Percentiles rank a stretch among this genome's conserved stretches.
These are phyloP conservation scores for Ectropis crepuscularia DNA, from an alignment of 2,888 invertebrate species.

Conservation along the genomic window DNA sequence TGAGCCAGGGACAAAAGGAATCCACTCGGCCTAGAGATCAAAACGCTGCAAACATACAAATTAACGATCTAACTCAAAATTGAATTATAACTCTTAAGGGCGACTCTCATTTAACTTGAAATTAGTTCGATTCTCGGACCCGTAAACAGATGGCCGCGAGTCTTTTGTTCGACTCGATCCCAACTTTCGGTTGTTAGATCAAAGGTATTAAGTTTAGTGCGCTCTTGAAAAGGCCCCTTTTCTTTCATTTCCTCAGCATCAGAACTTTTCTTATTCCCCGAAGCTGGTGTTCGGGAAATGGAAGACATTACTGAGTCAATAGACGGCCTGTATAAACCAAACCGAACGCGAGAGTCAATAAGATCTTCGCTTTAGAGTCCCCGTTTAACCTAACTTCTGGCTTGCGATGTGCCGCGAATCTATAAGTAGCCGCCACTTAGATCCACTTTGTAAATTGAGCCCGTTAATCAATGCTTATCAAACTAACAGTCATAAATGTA, in stretches of 20 bases:
- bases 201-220: conserved; percentile 79
- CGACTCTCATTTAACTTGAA: conserved; percentile 78
- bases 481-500: conserved; percentile 41
- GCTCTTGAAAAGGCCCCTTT: conserved; percentile 70
- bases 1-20: conserved; percentile 41
- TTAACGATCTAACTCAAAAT: conserved; percentile 61
- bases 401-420: conserved; percentile 63
- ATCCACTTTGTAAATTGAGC: conserved; percentile 57
- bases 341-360: conserved; percentile 72
- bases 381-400: conserved; percentile 69
- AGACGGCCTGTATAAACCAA: conserved; percentile 67
- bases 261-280: conserved; percentile 80
- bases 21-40: conserved; percentile 43
- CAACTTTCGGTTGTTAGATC: conserved; percentile 76
- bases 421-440: conserved; percentile 51
- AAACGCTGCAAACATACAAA: conserved; percentile 45
- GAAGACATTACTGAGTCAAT: conserved; percentile 81
- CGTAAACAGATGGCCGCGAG: conserved; percentile 71
- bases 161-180: conserved; percentile 76
- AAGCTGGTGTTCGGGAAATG: conserved; percentile 79
- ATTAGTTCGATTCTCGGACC: conserved; percentile 69
- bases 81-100: conserved; percentile 71
- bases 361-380: conserved; percentile 70
- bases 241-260: conserved; percentile 71
- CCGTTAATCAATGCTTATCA: conserved; percentile 62